phyloP scores from a whole-genome alignment of 2,797 vertebrate species.

The Gymnocypris eckloni region DNA sequence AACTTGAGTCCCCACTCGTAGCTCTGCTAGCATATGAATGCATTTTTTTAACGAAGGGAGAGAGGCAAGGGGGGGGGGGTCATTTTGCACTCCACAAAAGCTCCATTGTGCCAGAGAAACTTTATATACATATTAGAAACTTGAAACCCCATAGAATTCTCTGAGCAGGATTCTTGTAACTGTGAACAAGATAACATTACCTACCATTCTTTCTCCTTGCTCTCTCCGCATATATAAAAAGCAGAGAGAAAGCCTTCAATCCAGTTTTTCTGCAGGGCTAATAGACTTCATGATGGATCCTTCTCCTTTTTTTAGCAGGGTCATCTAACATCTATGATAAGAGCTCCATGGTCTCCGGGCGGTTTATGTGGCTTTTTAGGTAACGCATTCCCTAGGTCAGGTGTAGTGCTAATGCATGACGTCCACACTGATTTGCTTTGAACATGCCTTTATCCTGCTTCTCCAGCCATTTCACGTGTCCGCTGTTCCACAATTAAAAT shows the following conservation, averaged over 20 bases:
- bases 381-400: conserved; percentile 76
- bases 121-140: conserved; percentile 91
- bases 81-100: conserved; percentile 85
- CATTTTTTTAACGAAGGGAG: conserved; percentile 75
- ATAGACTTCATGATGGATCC: conserved; percentile 40
- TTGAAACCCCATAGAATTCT: conserved; percentile 79
- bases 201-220: conserved; percentile 75
- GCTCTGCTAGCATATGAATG: conserved; percentile 83
- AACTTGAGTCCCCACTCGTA: conserved; percentile 78
- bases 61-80: conserved; percentile 74
- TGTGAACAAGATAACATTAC: conserved; percentile 88
- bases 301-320: conserved; percentile 61
- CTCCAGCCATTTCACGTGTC: conserved; percentile 69
- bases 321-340: conserved; percentile 79
- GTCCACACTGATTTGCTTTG: conserved; percentile 75
- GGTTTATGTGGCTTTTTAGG: conserved; percentile 77
- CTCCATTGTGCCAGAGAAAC: conserved; percentile 84
- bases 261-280: conserved; percentile 73
- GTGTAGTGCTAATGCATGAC: conserved; percentile 67
- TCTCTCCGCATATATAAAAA: conserved; percentile 54
- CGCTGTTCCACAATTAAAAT: conserved; percentile 69
- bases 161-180: conserved; percentile 85
- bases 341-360: conserved; percentile 71
- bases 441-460: conserved; percentile 69
- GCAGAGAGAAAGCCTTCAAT: conserved; percentile 71